phyloP scores from a whole-genome alignment of 1,140 invertebrate genomes.

The Drosophila parvula region DNA sequence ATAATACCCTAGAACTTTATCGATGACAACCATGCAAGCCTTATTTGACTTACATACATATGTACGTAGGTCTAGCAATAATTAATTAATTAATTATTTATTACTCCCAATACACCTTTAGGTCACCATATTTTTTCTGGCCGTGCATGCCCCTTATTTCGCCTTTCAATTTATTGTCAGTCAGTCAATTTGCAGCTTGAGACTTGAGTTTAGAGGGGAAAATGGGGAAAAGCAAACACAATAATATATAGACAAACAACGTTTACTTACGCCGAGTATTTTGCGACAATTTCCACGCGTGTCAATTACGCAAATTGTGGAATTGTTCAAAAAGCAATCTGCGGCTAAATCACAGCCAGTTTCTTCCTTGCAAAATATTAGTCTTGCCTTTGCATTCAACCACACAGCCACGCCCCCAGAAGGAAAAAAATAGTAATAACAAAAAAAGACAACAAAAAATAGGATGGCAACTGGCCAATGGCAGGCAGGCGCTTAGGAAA shows the following conservation, averaged over 20 bases:
- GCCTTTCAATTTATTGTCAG: conserved; percentile 45
- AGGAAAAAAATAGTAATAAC: no score
- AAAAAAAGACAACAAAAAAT: background rate
- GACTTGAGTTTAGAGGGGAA: background rate
- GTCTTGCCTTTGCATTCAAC: conserved; percentile 15
- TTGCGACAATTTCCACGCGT: conserved; percentile 24
- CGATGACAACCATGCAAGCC: no score
- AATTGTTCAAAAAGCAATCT: conserved; percentile 43
- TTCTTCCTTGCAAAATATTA: conserved; percentile 18
- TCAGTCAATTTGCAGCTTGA: conserved; percentile 36
- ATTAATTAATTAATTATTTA: no score
- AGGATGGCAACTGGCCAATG: conserved; percentile 36
- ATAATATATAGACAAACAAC: conserved; percentile 33
- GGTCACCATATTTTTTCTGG: background rate
- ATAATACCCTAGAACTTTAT: no score
- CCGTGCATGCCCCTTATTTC: conserved; percentile 1
- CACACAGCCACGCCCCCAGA: conserved; percentile 11
- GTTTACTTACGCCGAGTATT: conserved; percentile 7
- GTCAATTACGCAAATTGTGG: conserved; percentile 38
- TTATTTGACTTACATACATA: no score
- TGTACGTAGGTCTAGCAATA: no score
- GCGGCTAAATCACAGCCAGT: background rate
- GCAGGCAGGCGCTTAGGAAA: conserved; percentile 33
- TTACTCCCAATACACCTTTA: background rate
- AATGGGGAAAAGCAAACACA: conserved; percentile 13